Base-by-base conservation (phyloP, 2,797 vertebrate species). In the Australoheros facetus region DNA sequence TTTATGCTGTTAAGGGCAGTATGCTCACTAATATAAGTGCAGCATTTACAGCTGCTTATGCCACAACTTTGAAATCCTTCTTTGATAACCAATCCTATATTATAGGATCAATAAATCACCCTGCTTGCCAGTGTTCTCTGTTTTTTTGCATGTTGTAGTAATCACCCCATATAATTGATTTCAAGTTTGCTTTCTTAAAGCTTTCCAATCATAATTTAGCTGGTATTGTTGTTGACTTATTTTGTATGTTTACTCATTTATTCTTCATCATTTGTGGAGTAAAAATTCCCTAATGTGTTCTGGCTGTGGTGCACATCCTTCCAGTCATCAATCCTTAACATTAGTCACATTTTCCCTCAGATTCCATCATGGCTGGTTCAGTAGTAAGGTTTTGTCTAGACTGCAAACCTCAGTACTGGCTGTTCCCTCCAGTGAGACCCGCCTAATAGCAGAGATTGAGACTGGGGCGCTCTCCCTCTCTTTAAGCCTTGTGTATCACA, bases 351-450 rank as follows among this genome's bases (percentile, higher is more conserved):
- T 62, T 19, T 45, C 14, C 16, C 28, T 30, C 30, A 3, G 19
- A 69, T 73, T 56, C 75, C 26, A 51, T 78, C 76, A 56, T 4
- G 11, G 10, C 23, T 2, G 53, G 59, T 19, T 69, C 59, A 71
- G 57, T 17, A 73, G 45, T 30, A 30, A 19, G 16, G 3, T 37
- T 11, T 37, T 6, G 1, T 76, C 12, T n/a, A 21, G 45, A 57
- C 13, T 37, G 42, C 16, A 64, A 37, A 58, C 55, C 32, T 13
- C 8, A 13, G 32, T 17, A 9, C 32, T 2, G 51, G 11, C 64
- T 69, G 80, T 59, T 80, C 48, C 19, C 56, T 71, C 77, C 79
- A 16, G 56, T 5, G 37, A 80, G 59, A 72, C 71, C 28, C 26
- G 13, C 21, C 57, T 48, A 21, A 48, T 17, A 5, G n/a, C 82